Conservation (phyloP, 1,140 invertebrate species). For the Halyomorpha halys region DNA sequence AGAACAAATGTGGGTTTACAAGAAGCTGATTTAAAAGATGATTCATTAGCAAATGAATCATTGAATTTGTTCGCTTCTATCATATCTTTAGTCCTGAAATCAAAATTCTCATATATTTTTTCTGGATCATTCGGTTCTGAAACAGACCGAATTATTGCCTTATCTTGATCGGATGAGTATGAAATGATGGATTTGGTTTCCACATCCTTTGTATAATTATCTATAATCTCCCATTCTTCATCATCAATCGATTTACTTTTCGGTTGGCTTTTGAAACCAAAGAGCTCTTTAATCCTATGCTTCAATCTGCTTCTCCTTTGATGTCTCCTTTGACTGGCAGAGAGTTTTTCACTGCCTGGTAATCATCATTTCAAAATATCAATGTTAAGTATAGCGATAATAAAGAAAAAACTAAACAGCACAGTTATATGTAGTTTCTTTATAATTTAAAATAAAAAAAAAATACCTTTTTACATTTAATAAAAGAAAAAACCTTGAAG, state of each 20-base stretch:
- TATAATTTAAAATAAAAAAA: no score
- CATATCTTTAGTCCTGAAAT: neutral
- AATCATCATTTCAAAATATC: constrained; percentile 3
- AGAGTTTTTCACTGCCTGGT: constrained; percentile 8
- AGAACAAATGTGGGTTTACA: no score
- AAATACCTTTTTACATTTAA: no score
- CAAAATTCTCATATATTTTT: constrained; percentile 5
- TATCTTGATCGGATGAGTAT: neutral
- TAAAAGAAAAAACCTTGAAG: no score
- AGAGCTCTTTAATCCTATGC: constrained; percentile 15
- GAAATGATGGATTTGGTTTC: neutral
- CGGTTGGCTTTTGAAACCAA: constrained; percentile 3
- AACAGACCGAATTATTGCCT: neutral
- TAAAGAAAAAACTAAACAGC: no score
- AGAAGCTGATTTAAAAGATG: no score
- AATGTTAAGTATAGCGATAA: neutral
- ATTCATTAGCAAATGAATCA: no score
- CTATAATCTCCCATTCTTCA: neutral
- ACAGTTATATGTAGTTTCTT: no score
- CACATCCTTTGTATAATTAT: neutral
- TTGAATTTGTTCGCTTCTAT: no score
- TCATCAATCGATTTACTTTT: neutral
- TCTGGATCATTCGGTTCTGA: neutral
- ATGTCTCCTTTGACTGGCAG: constrained; percentile 13
- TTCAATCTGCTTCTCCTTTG: constrained; percentile 16